phyloP scores from a whole-genome alignment of 2,797 vertebrate genomes.

The Myoxocephalus aenaeus region DNA sequence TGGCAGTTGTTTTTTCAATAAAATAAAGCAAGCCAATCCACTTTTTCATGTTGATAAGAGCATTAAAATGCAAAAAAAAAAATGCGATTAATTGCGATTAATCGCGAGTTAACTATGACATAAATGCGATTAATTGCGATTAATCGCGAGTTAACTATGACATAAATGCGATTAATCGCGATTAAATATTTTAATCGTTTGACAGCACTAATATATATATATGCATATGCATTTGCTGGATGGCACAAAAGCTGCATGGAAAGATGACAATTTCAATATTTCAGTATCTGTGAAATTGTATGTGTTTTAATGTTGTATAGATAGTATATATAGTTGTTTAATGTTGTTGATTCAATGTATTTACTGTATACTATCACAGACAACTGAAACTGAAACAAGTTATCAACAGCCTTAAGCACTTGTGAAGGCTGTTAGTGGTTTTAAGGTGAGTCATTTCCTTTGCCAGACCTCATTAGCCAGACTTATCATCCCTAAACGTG shows the following conservation, averaged over 20 bases:
- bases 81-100: no score
- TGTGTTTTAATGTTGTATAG: slow-evolving; percentile 36
- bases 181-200: no score
- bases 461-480: slow-evolving; percentile 61
- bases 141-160: no score
- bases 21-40: no score
- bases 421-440: slow-evolving; percentile 50
- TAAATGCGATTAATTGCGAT: no score
- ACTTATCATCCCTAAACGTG: slow-evolving; percentile 61
- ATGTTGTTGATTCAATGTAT: slow-evolving; percentile 37
- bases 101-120: no score
- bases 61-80: no score
- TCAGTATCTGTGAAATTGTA: slow-evolving; percentile 39
- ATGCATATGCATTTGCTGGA: slow-evolving; percentile 9
- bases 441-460: slow-evolving; percentile 66
- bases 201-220: no score
- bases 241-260: slow-evolving; percentile 4
- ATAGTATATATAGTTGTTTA: slow-evolving; percentile 15
- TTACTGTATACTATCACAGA: slow-evolving; percentile 48
- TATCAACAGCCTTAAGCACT: slow-evolving; percentile 31
- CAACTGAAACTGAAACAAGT: slow-evolving; percentile 20
- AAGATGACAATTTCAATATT: slow-evolving; percentile 51
- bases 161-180: no score
- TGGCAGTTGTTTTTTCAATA: no score
- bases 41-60: no score